Evolutionary conservation across 2,113 vertebrate species (phyloP), one percentile per base, ranked within the genome.

Genomic region (Leucopsar rothschildi): DNA sequence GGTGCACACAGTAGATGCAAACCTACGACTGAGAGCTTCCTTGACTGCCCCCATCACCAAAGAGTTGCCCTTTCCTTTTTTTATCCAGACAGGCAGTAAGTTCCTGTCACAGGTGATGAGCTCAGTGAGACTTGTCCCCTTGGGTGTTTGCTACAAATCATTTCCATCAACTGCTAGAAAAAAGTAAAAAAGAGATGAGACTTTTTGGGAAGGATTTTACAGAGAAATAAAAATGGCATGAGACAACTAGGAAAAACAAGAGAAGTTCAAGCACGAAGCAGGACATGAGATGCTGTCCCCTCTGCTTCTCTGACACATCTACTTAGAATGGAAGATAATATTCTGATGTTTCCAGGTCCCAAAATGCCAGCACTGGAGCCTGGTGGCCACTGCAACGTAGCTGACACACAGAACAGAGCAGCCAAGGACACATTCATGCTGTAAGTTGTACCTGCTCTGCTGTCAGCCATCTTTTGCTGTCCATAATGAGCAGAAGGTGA

Each of bases 51-150:
- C n/a, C 55, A 71, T 44, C 50, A 55, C 47, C 68, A 81, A 64
- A 63, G 42, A 37, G 8, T 28, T 52, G 72, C 45, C 52, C 35
- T 73, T 93, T 37, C 9, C 27, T 76, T 79, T 55, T 55, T 82
- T 80, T 55, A 83, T 55, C 68, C 69, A 75, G 63, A 70, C 29
- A 81, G 55, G 71, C 68, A 88, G 24, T 63, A 73, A 93, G 33
- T 35, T 77, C 47, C 94, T 78, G 23, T 77, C 75, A 81, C 39
- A 78, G 57, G 29, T 81, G 76, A 71, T 92, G 73, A 90, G 90
- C 83, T 90, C 76, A 81, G 25, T n/a, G 45, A 91, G 29, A 75
- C 16, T 37, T 63, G 35, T 33, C 47, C 47, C 65, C 56, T 78
- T 3, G 1, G 56, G 33, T 15, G 4, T 77, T 80, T 83, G 91